Conservation (phyloP, 1,140 invertebrate genomes). For the Lutraria rhynchaena region DNA sequence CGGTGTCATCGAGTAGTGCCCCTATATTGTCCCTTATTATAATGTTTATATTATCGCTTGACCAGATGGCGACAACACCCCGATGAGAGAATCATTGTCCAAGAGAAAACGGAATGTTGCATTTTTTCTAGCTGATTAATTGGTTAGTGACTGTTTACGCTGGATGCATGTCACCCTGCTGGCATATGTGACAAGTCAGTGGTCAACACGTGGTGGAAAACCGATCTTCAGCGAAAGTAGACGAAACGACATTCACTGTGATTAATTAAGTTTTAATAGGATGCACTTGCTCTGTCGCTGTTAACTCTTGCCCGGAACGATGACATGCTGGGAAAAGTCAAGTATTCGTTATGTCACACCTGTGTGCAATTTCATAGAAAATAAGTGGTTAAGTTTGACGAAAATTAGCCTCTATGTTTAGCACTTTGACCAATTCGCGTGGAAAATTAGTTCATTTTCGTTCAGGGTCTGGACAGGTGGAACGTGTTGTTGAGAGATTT, state of each 20-base stretch:
- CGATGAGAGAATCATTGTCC: neutral
- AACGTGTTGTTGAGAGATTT: too few relatives aligned
- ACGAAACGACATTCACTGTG: neutral
- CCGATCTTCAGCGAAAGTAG: slow-evolving; percentile 2
- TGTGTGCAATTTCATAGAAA: neutral
- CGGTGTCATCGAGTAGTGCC: too few relatives aligned
- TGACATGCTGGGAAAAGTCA: slow-evolving; percentile 15
- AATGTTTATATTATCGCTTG: slow-evolving; percentile 7
- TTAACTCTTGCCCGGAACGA: neutral
- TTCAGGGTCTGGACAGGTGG: too few relatives aligned
- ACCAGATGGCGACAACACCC: slow-evolving; percentile 27
- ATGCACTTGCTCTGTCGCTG: neutral
- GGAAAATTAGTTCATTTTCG: neutral
- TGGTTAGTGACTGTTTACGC: neutral
- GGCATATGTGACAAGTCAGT: slow-evolving; percentile 29
- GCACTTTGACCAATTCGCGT: neutral
- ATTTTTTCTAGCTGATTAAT: slow-evolving; percentile 29
- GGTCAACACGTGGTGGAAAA: neutral
- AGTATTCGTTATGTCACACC: neutral
- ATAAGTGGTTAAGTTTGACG: neutral
- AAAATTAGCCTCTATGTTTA: slow-evolving; percentile 1
- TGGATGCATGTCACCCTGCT: neutral
- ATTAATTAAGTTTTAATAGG: slow-evolving; percentile 24
- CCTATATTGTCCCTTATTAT: too few relatives aligned
- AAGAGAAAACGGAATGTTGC: slow-evolving; percentile 3